phyloP scores from a whole-genome alignment of 2,888 invertebrate genomes.

The Loripinus fragilis region DNA sequence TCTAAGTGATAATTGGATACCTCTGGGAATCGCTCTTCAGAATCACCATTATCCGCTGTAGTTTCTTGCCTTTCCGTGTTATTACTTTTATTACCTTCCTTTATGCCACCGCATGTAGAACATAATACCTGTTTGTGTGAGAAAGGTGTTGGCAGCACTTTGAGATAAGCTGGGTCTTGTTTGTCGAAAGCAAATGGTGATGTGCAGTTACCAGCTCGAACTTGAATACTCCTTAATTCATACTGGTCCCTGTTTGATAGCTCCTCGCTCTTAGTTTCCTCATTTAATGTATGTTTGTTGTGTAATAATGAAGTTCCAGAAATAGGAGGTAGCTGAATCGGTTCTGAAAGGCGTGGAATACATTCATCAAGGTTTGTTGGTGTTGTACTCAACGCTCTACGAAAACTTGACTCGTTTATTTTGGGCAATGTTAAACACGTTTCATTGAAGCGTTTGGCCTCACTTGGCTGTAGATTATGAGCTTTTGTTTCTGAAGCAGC shows the following conservation, averaged over 20 bases:
- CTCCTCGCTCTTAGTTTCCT: neutral
- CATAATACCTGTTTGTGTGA: conserved; percentile 33
- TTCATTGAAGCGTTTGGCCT: neutral
- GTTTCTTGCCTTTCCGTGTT: neutral
- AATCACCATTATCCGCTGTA: too few relatives aligned
- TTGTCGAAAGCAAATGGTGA: conserved; percentile 33
- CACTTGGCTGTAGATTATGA: neutral
- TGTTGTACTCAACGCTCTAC: neutral
- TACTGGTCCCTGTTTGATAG: neutral
- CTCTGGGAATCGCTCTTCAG: too few relatives aligned
- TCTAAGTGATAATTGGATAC: too few relatives aligned
- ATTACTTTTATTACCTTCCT: neutral
- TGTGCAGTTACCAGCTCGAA: conserved; percentile 34
- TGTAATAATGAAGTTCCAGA: conserved; percentile 20
- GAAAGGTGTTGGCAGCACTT: conserved; percentile 28
- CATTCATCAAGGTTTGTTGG: neutral
- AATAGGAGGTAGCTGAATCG: conserved; percentile 28
- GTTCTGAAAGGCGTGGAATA: neutral
- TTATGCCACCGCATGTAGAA: conserved; percentile 43
- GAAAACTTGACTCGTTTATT: neutral
- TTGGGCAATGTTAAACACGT: neutral
- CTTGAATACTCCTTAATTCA: conserved; percentile 22
- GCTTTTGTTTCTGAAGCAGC: too few relatives aligned
- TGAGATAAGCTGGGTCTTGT: conserved; percentile 33
- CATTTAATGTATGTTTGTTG: neutral